Evolutionary conservation across 2,888 invertebrate genomes (phyloP).

Genomic region (Tipula unca): DNA sequence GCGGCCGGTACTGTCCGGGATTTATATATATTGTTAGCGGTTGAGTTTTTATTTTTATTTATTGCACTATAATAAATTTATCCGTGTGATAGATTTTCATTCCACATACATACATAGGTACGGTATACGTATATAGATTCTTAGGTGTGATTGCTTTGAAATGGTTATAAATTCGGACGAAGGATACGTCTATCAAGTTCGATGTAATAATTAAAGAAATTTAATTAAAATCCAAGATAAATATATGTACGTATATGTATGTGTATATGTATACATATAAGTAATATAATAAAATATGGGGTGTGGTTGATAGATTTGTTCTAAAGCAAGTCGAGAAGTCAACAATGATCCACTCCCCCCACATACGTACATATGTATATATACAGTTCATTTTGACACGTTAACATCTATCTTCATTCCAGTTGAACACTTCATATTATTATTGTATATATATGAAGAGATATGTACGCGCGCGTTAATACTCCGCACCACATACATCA

Average conservation of each 20-base stretch:
- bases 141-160: neutral
- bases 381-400: neutral
- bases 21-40: neutral
- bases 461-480: neutral
- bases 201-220: neutral
- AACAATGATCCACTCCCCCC: neutral
- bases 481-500: neutral
- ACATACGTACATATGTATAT: neutral
- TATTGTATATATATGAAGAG: neutral
- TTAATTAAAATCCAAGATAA: neutral
- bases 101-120: neutral
- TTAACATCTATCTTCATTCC: constrained; percentile 8
- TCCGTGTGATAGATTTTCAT: neutral
- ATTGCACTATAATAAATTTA: neutral
- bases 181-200: neutral
- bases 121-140: neutral
- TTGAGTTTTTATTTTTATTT: neutral
- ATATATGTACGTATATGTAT: neutral
- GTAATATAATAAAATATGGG: neutral
- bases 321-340: neutral
- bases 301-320: neutral
- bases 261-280: neutral
- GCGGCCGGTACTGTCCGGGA: neutral
- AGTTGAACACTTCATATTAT: neutral
- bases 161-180: neutral